Conservation (phyloP, 2,888 invertebrate species). For the Apamea sordens region DNA sequence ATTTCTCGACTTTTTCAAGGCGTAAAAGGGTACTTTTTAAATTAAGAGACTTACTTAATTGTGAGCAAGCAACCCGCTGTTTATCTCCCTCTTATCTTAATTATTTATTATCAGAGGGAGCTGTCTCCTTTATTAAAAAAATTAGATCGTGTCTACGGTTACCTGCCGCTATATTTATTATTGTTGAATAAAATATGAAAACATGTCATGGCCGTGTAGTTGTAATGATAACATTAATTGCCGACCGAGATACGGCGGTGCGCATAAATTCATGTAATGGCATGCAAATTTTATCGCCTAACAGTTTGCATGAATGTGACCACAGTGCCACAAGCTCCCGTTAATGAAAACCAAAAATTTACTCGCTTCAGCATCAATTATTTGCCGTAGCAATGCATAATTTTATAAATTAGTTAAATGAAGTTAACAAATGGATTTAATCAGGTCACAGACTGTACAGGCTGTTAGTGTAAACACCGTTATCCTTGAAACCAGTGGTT, state of each 20-base stretch:
- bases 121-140: conserved; percentile 35
- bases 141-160: conserved; percentile 22
- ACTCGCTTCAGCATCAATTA: conserved; percentile 28
- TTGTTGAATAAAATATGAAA: conserved; percentile 43
- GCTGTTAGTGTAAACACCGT: no score
- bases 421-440: conserved; percentile 1
- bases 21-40: conserved; percentile 71
- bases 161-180: conserved; percentile 28
- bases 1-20: conserved; percentile 68
- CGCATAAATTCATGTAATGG: conserved; percentile 70
- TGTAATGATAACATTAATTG: conserved; percentile 68
- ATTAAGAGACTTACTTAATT: conserved; percentile 74
- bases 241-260: conserved; percentile 61
- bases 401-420: conserved; percentile 10
- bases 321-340: conserved; percentile 57
- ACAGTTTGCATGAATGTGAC: conserved; percentile 65
- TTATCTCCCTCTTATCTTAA: conserved; percentile 67
- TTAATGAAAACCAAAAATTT: conserved; percentile 53
- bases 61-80: conserved; percentile 61
- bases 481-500: no score
- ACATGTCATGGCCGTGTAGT: conserved; percentile 43
- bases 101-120: conserved; percentile 47
- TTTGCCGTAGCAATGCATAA: conserved; percentile 8
- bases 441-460: not conserved
- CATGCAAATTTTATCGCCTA: conserved; percentile 74